Evolutionary conservation across 2,797 vertebrate species (phyloP), one percentile per base, ranked within the genome.

Genomic region (Etheostoma nigrum): DNA sequence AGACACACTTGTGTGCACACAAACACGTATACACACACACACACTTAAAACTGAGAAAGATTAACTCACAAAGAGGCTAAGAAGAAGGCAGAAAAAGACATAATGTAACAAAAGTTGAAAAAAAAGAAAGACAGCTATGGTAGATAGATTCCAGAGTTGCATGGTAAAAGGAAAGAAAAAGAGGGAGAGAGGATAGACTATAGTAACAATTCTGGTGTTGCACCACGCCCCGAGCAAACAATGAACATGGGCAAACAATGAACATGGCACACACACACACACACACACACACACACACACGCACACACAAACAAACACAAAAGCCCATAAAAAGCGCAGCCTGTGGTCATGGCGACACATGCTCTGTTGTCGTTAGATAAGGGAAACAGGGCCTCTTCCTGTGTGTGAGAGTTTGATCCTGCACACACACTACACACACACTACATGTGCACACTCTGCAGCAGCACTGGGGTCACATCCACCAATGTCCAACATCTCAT

Each of bases 331-430:
- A 93, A 89, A 92, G 89, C 81, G 67, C 92, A 92, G 92, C 93
- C 91, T 79, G 90, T 93, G 92, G 91, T 91, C 92, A 94, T 91
- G 91, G 87, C 79, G 90, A 93, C 94, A 92, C 90, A 91, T 85
- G 91, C 91, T 93, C 92, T 94, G 92, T 89, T 92, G 91, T 91
- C 86, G 90, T 93, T 92, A 93, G 93, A 93, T 94, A 94, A 94
- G 91, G 86, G 90, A 89, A 92, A 90, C 90, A 88, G 88, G 88
- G 92, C 92, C 93, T 92, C 91, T 93, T 94, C 92, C 93, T 92
- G 90, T 89, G 89, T 93, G 86, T 92, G 88, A 89, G 84, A 91
- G 88, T 90, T 82, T 91, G 87, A 88, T 85, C 88, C 85, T 72
- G 27, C 76, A 82, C 76, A 82, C 81, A 78, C 69, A 79, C 60